A percentile compares a stretch with the other conserved stretches of the same genome.
Conservation (phyloP, 2,113 vertebrate species). For the Alligator sinensis region DNA sequence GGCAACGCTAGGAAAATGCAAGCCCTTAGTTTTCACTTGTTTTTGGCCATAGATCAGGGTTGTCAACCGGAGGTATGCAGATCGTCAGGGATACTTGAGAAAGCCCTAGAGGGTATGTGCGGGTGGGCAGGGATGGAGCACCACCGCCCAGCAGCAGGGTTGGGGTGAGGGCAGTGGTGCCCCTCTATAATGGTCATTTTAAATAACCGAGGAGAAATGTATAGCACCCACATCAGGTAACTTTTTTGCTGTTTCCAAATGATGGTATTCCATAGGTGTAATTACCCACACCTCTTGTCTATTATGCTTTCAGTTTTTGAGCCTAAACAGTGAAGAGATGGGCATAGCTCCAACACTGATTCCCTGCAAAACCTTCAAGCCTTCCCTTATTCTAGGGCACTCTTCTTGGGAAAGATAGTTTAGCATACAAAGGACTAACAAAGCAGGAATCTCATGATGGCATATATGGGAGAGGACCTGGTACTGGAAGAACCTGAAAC, state of each 20-base stretch:
- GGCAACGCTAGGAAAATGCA: too few species aligned
- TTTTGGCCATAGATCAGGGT: too few species aligned
- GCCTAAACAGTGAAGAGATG: not conserved
- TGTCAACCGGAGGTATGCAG: too few species aligned
- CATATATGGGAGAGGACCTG: too few species aligned
- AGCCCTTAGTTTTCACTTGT: too few species aligned
- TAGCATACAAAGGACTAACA: too few species aligned
- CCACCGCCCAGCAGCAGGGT: too few species aligned
- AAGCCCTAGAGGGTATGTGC: too few species aligned
- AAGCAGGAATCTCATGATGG: too few species aligned
- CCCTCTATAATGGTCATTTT: not conserved
- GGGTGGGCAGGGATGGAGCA: too few species aligned
- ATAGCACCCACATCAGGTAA: not conserved
- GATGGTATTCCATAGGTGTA: not conserved
- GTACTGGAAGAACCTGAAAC: too few species aligned
- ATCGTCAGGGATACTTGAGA: not conserved
- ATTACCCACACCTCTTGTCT: not conserved
- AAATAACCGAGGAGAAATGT: not conserved
- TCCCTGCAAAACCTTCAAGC: not conserved
- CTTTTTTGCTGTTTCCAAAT: not conserved
- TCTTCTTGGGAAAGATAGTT: too few species aligned
- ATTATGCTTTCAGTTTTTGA: not conserved
- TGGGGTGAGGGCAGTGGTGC: not conserved
- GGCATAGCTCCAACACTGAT: not conserved
- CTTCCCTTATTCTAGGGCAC: not conserved